Base-by-base conservation (phyloP, 1,140 invertebrate genomes). In the Penaeus chinensis region DNA sequence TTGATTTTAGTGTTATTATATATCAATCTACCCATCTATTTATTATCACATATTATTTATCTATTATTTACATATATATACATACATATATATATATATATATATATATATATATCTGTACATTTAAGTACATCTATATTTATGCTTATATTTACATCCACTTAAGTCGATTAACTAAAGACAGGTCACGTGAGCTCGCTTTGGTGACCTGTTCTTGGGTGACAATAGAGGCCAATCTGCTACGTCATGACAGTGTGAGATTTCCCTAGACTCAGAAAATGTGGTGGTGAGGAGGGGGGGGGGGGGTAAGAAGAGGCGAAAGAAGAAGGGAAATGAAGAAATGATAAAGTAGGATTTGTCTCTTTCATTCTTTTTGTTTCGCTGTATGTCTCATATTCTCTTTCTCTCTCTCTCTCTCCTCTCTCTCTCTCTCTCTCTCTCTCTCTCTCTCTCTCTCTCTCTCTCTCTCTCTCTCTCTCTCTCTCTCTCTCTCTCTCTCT, bases 41-140 rank as follows among this genome's bases (percentile, higher is more conserved):
- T 32, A 32, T 32, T 32, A 32, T 32, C 32, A 32, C 2, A 32
- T 32, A 32, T n/a, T n/a, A n/a, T n/a, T n/a, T n/a, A n/a, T n/a
- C n/a, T 32, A 32, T 32, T 32, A 32, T 32, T 1, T 32, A 32
- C 2, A 32, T 47, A 4, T 47, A 47, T 47, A 47, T 47, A 47
- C 4, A 74, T 74, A 74, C 32, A 74, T 74, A 74, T 74, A 74
- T 74, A 74, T 74, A 74, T 74, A 74, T 74, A 74, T 74, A 74
- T 74, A 74, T 74, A 74, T 74, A 74, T 54, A 79, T 79, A 22
- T 79, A 20, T 79, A 54, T 79, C 3, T 77, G 47, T 79, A 54
- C 60, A n/a, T 47, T 10, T 47, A 47, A 10, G 11, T 71, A 71
- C n/a, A 71, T 22, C 19, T 71, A 3, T n/a, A 71, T n/a, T 0